These are phyloP conservation scores for Apodemus speciosus DNA, from an alignment of 2,113 vertebrate species.

Conservation along the genomic window DNA sequence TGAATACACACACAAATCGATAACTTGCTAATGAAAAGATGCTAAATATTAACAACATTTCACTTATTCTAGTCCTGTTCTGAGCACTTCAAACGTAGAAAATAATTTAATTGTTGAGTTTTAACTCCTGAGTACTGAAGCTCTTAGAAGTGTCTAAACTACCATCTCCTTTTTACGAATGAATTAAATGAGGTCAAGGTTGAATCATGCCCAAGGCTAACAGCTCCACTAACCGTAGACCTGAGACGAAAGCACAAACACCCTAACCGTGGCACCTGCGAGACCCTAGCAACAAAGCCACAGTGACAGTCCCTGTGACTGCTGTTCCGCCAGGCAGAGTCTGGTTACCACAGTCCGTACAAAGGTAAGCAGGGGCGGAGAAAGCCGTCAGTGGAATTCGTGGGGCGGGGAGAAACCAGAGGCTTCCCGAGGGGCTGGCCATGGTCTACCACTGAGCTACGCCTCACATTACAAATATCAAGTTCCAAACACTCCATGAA, in stretches of 20 bases:
- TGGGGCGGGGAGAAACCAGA: not conserved
- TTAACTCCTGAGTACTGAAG: not conserved
- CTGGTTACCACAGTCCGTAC: not conserved
- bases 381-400: not conserved
- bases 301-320: not conserved
- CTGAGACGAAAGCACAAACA: not conserved
- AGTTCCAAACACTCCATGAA: not conserved
- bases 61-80: not conserved
- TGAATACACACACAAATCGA: not conserved
- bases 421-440: too few species aligned
- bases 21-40: not conserved
- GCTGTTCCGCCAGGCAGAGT: not conserved
- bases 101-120: not conserved
- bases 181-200: not conserved
- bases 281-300: not conserved
- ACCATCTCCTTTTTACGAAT: not conserved
- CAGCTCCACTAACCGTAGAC: not conserved
- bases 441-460: not conserved
- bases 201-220: not conserved
- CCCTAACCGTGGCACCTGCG: not conserved
- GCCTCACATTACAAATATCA: slow-evolving; percentile 2
- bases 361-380: not conserved
- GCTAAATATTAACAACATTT: not conserved
- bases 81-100: not conserved
- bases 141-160: not conserved